phyloP scores from a whole-genome alignment of 1,140 invertebrate species.

The Saccostrea glomerata region DNA sequence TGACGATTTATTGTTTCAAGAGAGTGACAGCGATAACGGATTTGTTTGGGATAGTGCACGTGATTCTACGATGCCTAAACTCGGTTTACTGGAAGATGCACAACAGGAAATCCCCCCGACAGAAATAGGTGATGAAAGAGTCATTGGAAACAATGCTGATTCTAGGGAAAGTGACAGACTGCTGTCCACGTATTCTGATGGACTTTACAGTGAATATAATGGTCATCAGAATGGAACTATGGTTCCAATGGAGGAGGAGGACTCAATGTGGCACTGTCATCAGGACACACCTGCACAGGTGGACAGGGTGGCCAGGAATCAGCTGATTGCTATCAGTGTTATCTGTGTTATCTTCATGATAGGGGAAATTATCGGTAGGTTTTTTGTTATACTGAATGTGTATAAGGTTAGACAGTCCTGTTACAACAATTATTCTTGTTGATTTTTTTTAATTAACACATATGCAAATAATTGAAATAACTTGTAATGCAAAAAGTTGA shows the following conservation, averaged over 20 bases:
- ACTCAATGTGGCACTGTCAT: slow-evolving; percentile 63
- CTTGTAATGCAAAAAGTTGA: too few relatives aligned
- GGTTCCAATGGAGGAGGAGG: not conserved
- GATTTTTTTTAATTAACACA: too few relatives aligned
- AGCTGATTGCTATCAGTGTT: slow-evolving; percentile 91
- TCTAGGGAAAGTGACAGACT: not conserved
- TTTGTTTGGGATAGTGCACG: slow-evolving; percentile 5
- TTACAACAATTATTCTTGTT: too few relatives aligned
- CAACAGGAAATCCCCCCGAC: not conserved
- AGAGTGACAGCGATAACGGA: not conserved
- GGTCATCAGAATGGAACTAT: not conserved
- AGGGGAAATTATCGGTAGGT: slow-evolving; percentile 90
- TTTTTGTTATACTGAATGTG: too few relatives aligned
- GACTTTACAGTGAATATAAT: slow-evolving; percentile 25
- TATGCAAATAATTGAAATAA: too few relatives aligned
- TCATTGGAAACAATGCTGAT: not conserved
- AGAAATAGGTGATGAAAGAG: not conserved
- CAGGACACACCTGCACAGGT: slow-evolving; percentile 26
- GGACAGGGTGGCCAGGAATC: slow-evolving; percentile 84
- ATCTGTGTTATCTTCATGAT: slow-evolving; percentile 96
- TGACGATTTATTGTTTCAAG: slow-evolving; percentile 24
- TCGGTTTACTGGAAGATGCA: not conserved
- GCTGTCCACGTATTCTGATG: slow-evolving; percentile 3
- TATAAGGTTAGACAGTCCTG: too few relatives aligned
- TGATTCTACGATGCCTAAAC: not conserved